These are phyloP conservation scores for Orthonyx spaldingii DNA, from an alignment of 2,113 vertebrate genomes.

Conservation along the genomic window DNA sequence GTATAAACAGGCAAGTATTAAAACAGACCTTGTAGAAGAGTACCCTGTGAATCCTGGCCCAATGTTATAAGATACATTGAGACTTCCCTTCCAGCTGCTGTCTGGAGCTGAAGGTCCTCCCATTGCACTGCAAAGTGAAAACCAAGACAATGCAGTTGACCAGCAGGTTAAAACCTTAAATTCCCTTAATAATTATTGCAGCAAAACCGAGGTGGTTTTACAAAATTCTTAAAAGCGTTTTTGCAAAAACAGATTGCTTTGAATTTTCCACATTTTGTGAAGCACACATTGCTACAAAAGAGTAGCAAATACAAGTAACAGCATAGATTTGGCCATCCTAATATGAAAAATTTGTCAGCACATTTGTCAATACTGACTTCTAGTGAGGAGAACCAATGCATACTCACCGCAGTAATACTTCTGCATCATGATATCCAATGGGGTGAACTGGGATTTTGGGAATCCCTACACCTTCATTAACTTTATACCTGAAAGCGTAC, in stretches of 20 bases:
- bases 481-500: slow-evolving; percentile 80
- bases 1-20: background rate
- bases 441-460: slow-evolving; percentile 93
- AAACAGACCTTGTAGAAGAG: slow-evolving; percentile 74
- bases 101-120: slow-evolving; percentile 79
- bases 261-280: background rate
- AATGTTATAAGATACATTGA: slow-evolving; percentile 84
- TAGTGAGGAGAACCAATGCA: background rate
- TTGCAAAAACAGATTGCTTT: background rate
- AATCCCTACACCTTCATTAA: slow-evolving; percentile 85
- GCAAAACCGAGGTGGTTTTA: background rate
- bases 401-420: slow-evolving; percentile 81
- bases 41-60: slow-evolving; percentile 84
- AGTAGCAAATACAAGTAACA: background rate
- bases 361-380: background rate
- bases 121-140: slow-evolving; percentile 77
- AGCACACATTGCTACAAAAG: background rate
- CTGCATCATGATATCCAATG: slow-evolving; percentile 88
- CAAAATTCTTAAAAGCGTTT: background rate
- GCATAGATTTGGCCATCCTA: background rate
- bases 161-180: background rate
- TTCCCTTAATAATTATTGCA: background rate
- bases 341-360: background rate
- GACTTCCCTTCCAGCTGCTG: slow-evolving; percentile 85
- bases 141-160: background rate